A percentile compares a stretch with the other conserved stretches of the same genome.
Conservation (phyloP, 2,888 invertebrate species). For the Dryomyza anilis region DNA sequence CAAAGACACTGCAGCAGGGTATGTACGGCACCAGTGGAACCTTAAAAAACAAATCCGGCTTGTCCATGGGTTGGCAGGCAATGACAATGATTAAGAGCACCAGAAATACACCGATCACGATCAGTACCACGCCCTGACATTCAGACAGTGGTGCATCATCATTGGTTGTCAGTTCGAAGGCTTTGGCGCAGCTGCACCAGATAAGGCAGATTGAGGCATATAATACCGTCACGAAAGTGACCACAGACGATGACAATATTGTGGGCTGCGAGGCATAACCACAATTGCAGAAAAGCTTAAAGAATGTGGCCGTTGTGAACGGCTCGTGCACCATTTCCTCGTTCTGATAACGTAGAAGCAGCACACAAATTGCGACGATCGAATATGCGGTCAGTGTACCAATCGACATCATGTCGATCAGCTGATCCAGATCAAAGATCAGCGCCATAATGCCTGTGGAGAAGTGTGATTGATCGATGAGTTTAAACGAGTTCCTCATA, state of each 20-base stretch:
- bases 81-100: slow-evolving; percentile 67
- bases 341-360: slow-evolving; percentile 76
- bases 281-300: not conserved
- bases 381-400: slow-evolving; percentile 89
- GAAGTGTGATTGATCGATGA: too few species aligned
- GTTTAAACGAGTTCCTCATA: too few species aligned
- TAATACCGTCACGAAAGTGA: slow-evolving; percentile 67
- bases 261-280: slow-evolving; percentile 71
- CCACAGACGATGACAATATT: slow-evolving; percentile 68
- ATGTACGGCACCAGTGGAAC: slow-evolving; percentile 85
- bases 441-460: slow-evolving; percentile 77
- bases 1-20: slow-evolving; percentile 82
- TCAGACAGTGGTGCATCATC: slow-evolving; percentile 35
- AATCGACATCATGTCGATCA: slow-evolving; percentile 97
- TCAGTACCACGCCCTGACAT: slow-evolving; percentile 59
- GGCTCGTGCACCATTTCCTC: slow-evolving; percentile 51
- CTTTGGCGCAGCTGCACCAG: slow-evolving; percentile 48
- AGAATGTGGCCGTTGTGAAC: slow-evolving; percentile 66
- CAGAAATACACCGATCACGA: slow-evolving; percentile 64
- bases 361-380: slow-evolving; percentile 88
- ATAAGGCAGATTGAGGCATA: slow-evolving; percentile 63
- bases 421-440: slow-evolving; percentile 85
- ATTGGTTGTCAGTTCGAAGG: slow-evolving; percentile 31
- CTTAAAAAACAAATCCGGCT: slow-evolving; percentile 71
- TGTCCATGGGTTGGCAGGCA: slow-evolving; percentile 71